Conservation (phyloP, 2,113 vertebrate genomes). For the Entelurus aequoreus region DNA sequence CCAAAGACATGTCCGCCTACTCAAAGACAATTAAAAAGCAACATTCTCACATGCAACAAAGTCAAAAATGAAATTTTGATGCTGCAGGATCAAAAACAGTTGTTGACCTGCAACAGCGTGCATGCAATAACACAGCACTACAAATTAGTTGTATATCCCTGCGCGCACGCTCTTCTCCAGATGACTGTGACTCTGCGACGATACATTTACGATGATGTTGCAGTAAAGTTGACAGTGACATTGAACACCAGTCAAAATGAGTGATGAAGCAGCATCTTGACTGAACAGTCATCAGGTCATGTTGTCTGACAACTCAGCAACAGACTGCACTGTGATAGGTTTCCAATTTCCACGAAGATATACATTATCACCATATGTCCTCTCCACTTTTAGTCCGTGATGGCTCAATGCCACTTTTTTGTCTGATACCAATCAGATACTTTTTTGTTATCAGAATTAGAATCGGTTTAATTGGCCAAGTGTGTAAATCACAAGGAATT, state of each 20-base stretch:
- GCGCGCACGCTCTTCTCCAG: background rate
- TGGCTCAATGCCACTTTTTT: too few species aligned
- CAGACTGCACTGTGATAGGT: background rate
- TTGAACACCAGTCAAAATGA: background rate
- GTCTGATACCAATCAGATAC: too few species aligned
- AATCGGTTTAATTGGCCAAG: too few species aligned
- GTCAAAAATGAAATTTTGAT: conserved; percentile 11
- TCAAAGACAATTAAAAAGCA: background rate
- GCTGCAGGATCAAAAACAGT: background rate
- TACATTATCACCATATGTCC: too few species aligned
- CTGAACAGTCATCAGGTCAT: background rate
- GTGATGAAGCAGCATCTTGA: background rate
- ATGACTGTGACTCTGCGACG: background rate
- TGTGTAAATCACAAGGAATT: too few species aligned
- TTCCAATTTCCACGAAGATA: background rate
- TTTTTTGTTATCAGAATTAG: too few species aligned
- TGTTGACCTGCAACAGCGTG: background rate
- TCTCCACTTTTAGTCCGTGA: too few species aligned
- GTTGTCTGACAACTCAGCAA: background rate
- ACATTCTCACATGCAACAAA: background rate
- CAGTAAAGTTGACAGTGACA: too few species aligned
- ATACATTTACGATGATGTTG: background rate
- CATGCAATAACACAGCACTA: background rate
- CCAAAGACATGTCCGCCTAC: background rate
- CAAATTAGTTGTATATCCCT: background rate